These are phyloP conservation scores for Zygaena filipendulae DNA, from an alignment of 2,888 invertebrate genomes.

Conservation along the genomic window DNA sequence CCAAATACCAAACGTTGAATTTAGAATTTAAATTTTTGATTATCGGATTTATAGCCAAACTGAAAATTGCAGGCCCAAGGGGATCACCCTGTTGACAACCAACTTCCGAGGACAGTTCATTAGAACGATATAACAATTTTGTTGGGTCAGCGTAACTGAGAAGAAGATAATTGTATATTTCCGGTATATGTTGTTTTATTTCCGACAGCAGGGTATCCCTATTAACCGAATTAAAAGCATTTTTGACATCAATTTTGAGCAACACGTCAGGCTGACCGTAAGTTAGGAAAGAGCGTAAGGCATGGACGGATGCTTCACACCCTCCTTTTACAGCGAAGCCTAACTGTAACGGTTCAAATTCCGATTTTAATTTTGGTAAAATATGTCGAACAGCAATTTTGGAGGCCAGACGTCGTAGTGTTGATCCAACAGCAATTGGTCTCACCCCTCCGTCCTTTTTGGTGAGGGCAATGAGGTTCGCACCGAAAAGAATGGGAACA, in stretches of 20 bases:
- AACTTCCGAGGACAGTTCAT: not conserved
- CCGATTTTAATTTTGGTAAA: no score
- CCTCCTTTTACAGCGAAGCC: constrained; percentile 2
- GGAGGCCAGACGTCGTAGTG: no score
- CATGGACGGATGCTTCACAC: constrained; percentile 5
- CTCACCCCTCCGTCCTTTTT: constrained; percentile 9
- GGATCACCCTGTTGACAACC: constrained; percentile 3
- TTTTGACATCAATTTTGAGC: constrained; percentile 4
- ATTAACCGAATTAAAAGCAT: constrained; percentile 1
- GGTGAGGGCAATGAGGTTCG: constrained; percentile 6
- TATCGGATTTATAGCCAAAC: no score
- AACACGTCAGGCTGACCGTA: not conserved
- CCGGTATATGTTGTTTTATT: no score
- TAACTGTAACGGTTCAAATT: not conserved
- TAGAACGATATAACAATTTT: not conserved
- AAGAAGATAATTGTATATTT: not conserved
- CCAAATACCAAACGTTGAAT: no score
- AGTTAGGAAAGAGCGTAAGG: not conserved
- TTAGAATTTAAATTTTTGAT: no score
- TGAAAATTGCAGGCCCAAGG: no score
- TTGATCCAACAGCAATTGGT: no score
- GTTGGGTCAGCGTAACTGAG: not conserved
- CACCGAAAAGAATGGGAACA: constrained; percentile 1
- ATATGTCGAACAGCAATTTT: no score
- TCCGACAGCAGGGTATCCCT: not conserved